phyloP scores from a whole-genome alignment of 37 sponge, comb jelly and placozoan species.

The Hormiphora californensis region DNA sequence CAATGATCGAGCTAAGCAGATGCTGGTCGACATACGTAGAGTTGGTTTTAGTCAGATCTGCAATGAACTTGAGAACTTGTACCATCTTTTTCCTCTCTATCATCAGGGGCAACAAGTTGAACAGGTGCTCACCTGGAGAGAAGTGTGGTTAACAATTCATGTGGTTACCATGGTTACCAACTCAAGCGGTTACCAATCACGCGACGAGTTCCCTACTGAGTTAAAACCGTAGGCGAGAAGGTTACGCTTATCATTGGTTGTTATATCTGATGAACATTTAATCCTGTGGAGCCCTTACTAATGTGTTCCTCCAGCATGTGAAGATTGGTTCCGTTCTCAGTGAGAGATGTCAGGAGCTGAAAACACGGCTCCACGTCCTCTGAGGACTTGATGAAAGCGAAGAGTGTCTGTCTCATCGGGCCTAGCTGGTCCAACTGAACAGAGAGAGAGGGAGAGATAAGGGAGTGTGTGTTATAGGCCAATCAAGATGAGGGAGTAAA shows the following conservation, averaged over 20 bases:
- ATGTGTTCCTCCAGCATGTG: conserved; percentile 17
- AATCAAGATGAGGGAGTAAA: too few species aligned
- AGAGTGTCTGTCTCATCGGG: conserved; percentile 14
- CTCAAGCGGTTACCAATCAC: too few species aligned
- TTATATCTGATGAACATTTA: too few species aligned
- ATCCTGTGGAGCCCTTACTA: neutral
- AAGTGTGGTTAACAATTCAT: neutral
- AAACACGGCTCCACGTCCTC: conserved; percentile 40
- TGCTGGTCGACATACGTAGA: conserved; percentile 23
- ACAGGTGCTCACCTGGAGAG: neutral
- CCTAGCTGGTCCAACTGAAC: conserved; percentile 41
- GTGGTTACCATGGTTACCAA: too few species aligned
- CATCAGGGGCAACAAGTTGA: conserved; percentile 11
- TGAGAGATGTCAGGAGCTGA: conserved; percentile 29
- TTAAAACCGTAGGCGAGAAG: too few species aligned
- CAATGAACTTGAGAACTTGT: conserved; percentile 34
- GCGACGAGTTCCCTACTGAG: too few species aligned
- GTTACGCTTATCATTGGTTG: too few species aligned
- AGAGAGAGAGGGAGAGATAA: too few species aligned
- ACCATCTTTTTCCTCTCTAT: neutral
- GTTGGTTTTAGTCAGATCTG: conserved; percentile 20
- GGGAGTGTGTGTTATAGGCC: too few species aligned
- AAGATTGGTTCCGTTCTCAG: conserved; percentile 21
- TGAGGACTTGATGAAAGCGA: conserved; percentile 31
- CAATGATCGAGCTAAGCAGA: neutral